A percentile compares a stretch with the other conserved stretches of the same genome.
These are phyloP conservation scores for Meteorus sp. DNA, from an alignment of 1,140 invertebrate genomes.

Conservation along the genomic window DNA sequence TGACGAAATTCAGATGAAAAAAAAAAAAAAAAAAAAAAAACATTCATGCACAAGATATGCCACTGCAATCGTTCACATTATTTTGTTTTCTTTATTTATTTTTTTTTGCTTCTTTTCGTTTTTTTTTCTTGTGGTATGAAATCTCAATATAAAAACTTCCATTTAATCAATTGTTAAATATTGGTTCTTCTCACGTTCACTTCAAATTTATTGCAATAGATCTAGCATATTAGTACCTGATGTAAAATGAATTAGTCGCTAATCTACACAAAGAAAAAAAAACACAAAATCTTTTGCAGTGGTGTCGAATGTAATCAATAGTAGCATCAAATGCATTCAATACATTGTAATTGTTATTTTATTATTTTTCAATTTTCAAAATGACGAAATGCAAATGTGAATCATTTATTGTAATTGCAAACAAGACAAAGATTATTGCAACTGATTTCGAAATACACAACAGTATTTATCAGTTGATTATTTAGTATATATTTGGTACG, in stretches of 20 bases:
- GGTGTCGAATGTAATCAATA: not conserved
- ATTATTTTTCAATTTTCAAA: not conserved
- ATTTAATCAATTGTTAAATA: not conserved
- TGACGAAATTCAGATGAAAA: too few relatives aligned
- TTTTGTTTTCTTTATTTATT: not conserved
- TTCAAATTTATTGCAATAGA: conserved; percentile 2
- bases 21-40: not conserved
- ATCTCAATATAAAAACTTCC: not conserved
- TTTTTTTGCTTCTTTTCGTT: not conserved
- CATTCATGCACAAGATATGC: conserved; percentile 1
- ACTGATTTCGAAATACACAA: too few relatives aligned
- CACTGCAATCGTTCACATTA: not conserved
- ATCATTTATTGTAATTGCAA: too few relatives aligned
- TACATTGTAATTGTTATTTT: not conserved
- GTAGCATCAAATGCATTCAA: too few relatives aligned
- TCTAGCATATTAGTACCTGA: conserved; percentile 18
- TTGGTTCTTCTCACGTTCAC: not conserved
- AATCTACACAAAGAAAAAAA: not conserved
- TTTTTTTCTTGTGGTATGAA: not conserved
- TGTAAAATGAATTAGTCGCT: conserved; percentile 6
- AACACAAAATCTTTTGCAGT: conserved; percentile 7
- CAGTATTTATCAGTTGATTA: too few relatives aligned
- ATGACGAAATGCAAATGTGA: not conserved
- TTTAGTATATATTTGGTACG: too few relatives aligned
- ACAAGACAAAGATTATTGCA: too few relatives aligned